Evolutionary conservation across 2,113 vertebrate species (phyloP), one percentile per base, ranked within the genome.

Genomic region (Phalacrocorax carbo): DNA sequence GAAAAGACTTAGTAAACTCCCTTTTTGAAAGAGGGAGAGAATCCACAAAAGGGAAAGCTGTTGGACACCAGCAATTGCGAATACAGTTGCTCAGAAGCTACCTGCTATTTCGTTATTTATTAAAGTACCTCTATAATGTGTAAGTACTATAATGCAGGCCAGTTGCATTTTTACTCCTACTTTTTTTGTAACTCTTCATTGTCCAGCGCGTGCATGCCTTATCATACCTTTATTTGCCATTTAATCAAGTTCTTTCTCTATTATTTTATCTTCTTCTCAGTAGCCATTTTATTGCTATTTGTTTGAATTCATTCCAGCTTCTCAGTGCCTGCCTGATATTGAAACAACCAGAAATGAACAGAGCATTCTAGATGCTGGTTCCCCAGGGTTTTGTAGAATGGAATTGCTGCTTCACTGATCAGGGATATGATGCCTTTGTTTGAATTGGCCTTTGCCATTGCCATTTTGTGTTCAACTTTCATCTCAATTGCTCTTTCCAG

Each of bases 401-500:
- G 78, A 82, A 57, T 48, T 84, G 54, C 78, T 91, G 82, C 81
- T 94, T 96, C 77, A n/a, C 57, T 77, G 70, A 95, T 82, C 72
- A 46, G 80, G 57, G 80, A 42, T 76, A 12, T 57, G 90, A 42
- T 70, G 52, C 71, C 73, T 94, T 88, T 90, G 46, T 95, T 93
- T 91, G 86, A 90, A 49, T 42, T 86, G 48, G 92, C 72, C 80
- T 86, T 90, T 86, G 79, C 88, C 9, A 3, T 71, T 93, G n/a
- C 89, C 58, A 58, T 88, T 85, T 95, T 71, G 36, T 95, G 48
- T 87, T 95, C 77, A 69, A 66, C 49, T 34, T 84, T 95, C 58
- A 11, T 82, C 87, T 73, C 81, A 70, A 48, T 65, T 87, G 40
- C 73, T 94, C 77, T 82, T 95, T 91, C 81, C 96, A 93, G 86